phyloP scores from a whole-genome alignment of 2,888 invertebrate species.

The Noctua janthina region DNA sequence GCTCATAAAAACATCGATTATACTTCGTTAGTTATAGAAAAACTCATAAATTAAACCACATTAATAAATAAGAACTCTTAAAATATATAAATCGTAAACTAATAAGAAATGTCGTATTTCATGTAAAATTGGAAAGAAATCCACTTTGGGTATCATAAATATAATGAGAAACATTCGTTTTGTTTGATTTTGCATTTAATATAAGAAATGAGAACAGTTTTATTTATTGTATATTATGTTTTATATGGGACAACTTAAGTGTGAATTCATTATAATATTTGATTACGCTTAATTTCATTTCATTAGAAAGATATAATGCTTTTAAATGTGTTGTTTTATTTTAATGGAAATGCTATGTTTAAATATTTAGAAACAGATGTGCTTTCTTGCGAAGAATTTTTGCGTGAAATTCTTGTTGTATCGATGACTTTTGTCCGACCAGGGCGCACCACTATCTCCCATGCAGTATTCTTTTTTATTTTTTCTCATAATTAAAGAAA shows the following conservation, averaged over 20 bases:
- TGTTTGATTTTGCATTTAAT: conserved; percentile 15
- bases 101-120: conserved; percentile 36
- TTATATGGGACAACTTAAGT: conserved; percentile 22
- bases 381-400: not conserved
- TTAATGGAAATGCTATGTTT: not conserved
- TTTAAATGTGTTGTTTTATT: conserved; percentile 7
- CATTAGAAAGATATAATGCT: conserved; percentile 8
- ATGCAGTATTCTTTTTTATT: too few relatives aligned
- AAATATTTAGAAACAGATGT: not conserved
- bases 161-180: conserved; percentile 31
- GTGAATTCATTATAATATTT: conserved; percentile 48
- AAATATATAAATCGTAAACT: conserved; percentile 28
- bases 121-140: conserved; percentile 24
- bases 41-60: conserved; percentile 22
- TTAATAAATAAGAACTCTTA: conserved; percentile 10
- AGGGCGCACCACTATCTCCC: too few relatives aligned
- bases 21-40: conserved; percentile 21
- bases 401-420: not conserved
- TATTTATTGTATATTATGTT: conserved; percentile 27
- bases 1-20: conserved; percentile 16
- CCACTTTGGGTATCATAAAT: conserved; percentile 12
- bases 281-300: conserved; percentile 37
- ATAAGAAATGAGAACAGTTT: conserved; percentile 14
- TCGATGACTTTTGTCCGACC: not conserved
- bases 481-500: too few relatives aligned